Percentiles rank a stretch among this genome's conserved stretches.
These are phyloP conservation scores for Pecten maximus DNA, from an alignment of 2,888 invertebrate species.

Conservation along the genomic window DNA sequence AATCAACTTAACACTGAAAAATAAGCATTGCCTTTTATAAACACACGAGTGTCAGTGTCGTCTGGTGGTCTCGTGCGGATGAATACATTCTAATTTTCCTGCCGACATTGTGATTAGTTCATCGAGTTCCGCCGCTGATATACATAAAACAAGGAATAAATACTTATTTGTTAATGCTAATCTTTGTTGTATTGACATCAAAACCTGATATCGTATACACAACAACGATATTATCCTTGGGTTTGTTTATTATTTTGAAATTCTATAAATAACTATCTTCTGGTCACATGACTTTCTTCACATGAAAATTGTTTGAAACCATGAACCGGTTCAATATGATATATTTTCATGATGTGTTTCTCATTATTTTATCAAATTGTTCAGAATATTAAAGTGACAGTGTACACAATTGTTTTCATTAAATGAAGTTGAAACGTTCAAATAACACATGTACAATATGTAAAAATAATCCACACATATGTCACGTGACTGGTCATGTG, in stretches of 20 bases:
- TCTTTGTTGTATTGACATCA: background rate
- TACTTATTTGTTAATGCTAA: too few species aligned
- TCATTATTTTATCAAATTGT: too few species aligned
- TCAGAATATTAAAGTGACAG: too few species aligned
- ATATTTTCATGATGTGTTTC: too few species aligned
- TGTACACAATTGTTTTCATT: too few species aligned
- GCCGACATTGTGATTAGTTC: background rate
- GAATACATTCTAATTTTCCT: background rate
- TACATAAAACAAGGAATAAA: too few species aligned
- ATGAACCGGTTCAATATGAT: too few species aligned
- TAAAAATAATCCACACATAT: background rate
- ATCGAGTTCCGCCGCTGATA: background rate
- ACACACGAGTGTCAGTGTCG: background rate
- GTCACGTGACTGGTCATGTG: constrained; percentile 67
- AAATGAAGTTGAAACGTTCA: background rate
- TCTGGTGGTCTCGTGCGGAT: background rate
- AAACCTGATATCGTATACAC: too few species aligned
- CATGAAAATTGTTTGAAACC: background rate
- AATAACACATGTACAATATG: background rate
- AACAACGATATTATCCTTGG: background rate
- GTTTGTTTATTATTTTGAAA: background rate
- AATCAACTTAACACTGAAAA: background rate
- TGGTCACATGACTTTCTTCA: constrained; percentile 24
- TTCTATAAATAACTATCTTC: background rate
- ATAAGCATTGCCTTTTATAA: background rate